These are phyloP conservation scores for Tenrec ecaudatus DNA, from an alignment of 2,113 vertebrate species.

Conservation along the genomic window DNA sequence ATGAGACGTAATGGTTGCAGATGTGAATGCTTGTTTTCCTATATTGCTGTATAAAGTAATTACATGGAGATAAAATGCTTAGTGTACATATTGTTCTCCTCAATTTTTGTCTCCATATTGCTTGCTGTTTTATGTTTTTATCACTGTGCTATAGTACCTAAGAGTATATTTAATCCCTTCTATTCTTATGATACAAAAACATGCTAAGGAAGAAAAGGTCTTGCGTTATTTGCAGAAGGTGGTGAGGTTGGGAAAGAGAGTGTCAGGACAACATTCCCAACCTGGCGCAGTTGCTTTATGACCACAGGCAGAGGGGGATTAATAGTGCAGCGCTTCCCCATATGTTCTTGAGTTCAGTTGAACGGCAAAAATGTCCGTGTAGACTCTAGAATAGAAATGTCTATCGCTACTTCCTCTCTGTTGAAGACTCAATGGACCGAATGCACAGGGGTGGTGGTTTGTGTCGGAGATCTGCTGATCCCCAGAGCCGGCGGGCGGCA, in stretches of 20 bases:
- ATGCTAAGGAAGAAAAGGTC: neutral
- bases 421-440: neutral
- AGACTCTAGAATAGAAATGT: neutral
- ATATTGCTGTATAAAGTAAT: neutral
- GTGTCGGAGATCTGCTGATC: neutral
- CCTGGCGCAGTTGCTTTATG: neutral
- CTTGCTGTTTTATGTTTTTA: neutral
- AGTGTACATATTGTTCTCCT: neutral
- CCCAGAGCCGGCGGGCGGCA: neutral
- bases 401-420: neutral
- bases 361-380: conserved; percentile 10
- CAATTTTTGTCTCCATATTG: conserved; percentile 7
- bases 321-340: neutral
- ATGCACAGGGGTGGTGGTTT: neutral
- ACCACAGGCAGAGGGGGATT: neutral
- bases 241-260: neutral
- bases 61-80: neutral
- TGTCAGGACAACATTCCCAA: neutral
- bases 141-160: conserved; percentile 2
- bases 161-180: conserved; percentile 37
- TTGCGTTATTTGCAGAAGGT: neutral
- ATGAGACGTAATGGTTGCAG: neutral
- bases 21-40: neutral
- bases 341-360: neutral
- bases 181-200: conserved; percentile 6